Evolutionary conservation across 2,113 vertebrate genomes (phyloP), one percentile per base, ranked within the genome.

Genomic region (Alethe castanea): DNA sequence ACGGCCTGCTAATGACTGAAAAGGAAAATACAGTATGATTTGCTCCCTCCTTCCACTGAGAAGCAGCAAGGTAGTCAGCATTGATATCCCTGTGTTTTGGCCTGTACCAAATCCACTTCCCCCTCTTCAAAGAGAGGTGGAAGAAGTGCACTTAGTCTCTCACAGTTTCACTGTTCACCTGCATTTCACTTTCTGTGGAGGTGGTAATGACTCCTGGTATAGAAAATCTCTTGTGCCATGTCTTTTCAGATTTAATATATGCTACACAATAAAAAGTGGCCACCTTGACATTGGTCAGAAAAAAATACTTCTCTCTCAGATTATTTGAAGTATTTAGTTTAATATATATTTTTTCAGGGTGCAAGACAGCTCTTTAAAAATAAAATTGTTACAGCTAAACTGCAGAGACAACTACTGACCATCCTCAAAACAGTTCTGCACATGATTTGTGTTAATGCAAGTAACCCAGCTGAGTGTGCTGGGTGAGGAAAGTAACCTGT

Each of bases 91-190:
- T 31, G 42, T 53, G 47, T 69, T 73, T 72, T 87, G 95, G 96
- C 86, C 95, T 95, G 91, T 89, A 89, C 89, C 93, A 90, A 94
- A 89, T 96, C 87, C 94, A 31, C 47, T 79, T 81, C 91, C 87
- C 89, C 66, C 87, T 91, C 62, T 72, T 73, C 90, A 57, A 50
- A 81, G 87, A 12, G 2, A 87, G 78, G 78, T 76, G 84, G 62
- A 57, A 94, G 90, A 83, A 93, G 81, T 90, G 62, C 71, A 47
- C 78, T 83, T 28, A 17, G 72, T 26, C 69, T 31, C 73, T 92
- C 3, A 7, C 92, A 94, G 81, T 66, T 91, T 86, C 76, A 18
- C 59, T 65, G 54, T 50, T 91, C 93, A 77, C 91, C 93, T 91
- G 90, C 91, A 14, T 93, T 91, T 90, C 67, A 62, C 71, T 95